Base-by-base conservation (phyloP, 2,888 invertebrate genomes). In the Endomychus coccineus region DNA sequence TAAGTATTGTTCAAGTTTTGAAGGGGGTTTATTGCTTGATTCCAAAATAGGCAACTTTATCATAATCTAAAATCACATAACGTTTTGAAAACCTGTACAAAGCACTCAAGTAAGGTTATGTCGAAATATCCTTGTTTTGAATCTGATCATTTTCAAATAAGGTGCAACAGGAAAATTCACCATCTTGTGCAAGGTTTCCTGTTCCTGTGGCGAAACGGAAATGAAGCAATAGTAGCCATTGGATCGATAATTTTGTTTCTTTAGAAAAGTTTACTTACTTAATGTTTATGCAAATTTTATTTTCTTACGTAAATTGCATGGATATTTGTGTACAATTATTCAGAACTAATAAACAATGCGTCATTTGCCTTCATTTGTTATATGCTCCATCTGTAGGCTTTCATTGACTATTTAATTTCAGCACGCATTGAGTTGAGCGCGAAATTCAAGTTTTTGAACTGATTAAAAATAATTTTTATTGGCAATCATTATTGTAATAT, bases 181-280 rank as follows among this genome's bases (percentile, higher is more conserved):
- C 70, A 71, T 64, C 54, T 65, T 71, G 64, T 40, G 55, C 58
- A 56, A 62, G 64, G 69, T 71, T 75, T 75, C 75, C 75, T 75
- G 71, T 75, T 75, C 75, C 75, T 75, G 74, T 74, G 61, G 48
- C 48, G 50, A 50, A 59, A 59, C 67, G 68, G 67, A 69, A 69
- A 65, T 67, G 48, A 41, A 39, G 43, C 28, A 34, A 31, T 40
- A 47, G 52, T 45, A 48, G 54, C 52, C 56, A 55, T 57, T 44
- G 32, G 46, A 54, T 54, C 53, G 39, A 54, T 52, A 55, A 45
- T 45, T 43, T 39, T 27, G 22, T 14, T 9, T 23, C 6, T n/a
- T 17, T 13, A 24, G n/a, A 13, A 7, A 28, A 9, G 3, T 22
- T 12, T 13, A 36, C 29, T 36, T 15, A 36, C 36, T 28, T 21